Evolutionary conservation across 2,113 vertebrate species (phyloP).

Genomic region (Ictalurus furcatus): DNA sequence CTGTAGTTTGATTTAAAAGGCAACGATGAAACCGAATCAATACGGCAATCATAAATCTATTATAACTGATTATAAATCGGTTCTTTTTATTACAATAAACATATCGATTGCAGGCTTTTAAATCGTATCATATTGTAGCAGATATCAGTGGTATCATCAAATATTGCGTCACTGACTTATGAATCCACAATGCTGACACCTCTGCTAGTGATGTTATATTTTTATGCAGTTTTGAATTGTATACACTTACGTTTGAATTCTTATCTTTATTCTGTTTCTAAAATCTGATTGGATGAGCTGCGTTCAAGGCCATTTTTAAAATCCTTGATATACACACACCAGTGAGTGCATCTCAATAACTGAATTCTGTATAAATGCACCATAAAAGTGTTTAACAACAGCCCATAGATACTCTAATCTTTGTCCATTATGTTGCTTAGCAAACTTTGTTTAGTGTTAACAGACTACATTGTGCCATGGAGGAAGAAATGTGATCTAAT

Average conservation of each 20-base stretch:
- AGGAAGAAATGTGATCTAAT: not conserved
- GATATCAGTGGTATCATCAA: not conserved
- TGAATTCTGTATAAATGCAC: not conserved
- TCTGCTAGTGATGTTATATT: not conserved
- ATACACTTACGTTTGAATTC: not conserved
- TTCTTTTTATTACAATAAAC: too few species aligned
- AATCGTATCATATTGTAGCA: too few species aligned
- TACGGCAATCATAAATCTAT: too few species aligned
- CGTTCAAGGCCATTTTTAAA: not conserved
- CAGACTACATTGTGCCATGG: not conserved
- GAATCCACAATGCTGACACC: not conserved
- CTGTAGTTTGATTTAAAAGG: too few species aligned
- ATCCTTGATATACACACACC: not conserved
- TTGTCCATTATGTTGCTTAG: not conserved
- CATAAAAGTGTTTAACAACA: not conserved
- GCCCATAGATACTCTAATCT: not conserved
- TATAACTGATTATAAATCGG: too few species aligned
- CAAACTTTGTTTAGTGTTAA: not conserved
- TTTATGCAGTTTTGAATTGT: not conserved
- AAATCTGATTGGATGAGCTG: not conserved
- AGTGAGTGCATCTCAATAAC: not conserved
- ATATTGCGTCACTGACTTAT: not conserved
- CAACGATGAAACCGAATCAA: too few species aligned
- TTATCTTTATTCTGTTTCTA: not conserved
- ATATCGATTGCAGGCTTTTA: too few species aligned